Evolutionary conservation across 1,140 invertebrate genomes (phyloP), one percentile per base, ranked within the genome.

Genomic region (Melitaea cinxia): DNA sequence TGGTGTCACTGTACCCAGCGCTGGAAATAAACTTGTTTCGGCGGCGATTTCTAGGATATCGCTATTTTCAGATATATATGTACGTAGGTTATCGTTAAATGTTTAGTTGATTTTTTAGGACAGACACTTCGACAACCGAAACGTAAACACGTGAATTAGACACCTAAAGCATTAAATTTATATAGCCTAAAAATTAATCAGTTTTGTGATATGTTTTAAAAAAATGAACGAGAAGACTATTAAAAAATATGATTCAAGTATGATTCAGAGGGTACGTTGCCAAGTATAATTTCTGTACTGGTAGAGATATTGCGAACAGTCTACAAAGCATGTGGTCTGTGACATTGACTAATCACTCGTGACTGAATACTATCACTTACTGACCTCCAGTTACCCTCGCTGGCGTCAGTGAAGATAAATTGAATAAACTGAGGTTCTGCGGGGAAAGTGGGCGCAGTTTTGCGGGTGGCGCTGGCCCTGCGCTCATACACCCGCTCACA

Each of bases 311-410:
- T 39, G 37, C 39, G 23, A 50, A 58, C 56, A 50, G 35, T 65
- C 57, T 68, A 59, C 55, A 63, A 39, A 59, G 64, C 68, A 68
- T 68, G 73, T 59, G 47, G 49, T 68, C 56, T 68, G 56, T 65
- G 64, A 74, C 72, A 75, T 75, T 79, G 70, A 77, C 66, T 71
- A 75, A 77, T 73, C 63, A 67, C 56, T 72, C 69, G 68, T 77
- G 77, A 75, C 70, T 73, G 68, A 70, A 70, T 67, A 78, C 70
- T 78, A 78, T 77, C 73, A 78, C 67, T 78, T 73, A 70, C 54
- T 79, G 77, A 79, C 75, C 79, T 78, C 75, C 71, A 70, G 75
- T 82, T 73, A 77, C 77, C 75, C 75, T 79, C 64, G 64, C 57
- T 72, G 69, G 65, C 79, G 77, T 78, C 73, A 74, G 72, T 68